phyloP scores from a whole-genome alignment of 2,888 invertebrate genomes.

The Dendrolimus pini region DNA sequence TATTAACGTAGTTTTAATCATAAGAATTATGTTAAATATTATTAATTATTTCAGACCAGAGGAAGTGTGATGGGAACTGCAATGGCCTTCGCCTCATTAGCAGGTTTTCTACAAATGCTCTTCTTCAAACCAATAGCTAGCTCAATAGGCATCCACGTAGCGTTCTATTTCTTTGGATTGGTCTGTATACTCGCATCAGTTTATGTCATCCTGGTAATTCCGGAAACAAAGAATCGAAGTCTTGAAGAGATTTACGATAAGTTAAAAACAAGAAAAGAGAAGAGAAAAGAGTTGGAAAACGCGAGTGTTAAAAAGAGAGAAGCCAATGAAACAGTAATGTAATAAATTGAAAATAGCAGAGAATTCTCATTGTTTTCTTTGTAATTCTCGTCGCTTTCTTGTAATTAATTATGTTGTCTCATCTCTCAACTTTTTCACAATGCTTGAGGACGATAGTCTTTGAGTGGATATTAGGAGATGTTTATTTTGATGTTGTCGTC shows the following conservation, averaged over 20 bases:
- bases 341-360: not conserved
- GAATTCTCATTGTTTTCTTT: not conserved
- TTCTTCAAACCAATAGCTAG: conserved; percentile 53
- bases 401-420: not conserved
- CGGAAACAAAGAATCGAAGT: conserved; percentile 45
- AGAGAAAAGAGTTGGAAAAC: conserved; percentile 13
- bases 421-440: no score
- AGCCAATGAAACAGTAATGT: conserved; percentile 1
- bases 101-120: conserved; percentile 44
- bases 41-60: conserved; percentile 47
- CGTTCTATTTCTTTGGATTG: conserved; percentile 47
- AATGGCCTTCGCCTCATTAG: conserved; percentile 41
- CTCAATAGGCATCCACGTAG: conserved; percentile 37
- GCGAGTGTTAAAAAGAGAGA: conserved; percentile 6
- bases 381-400: not conserved
- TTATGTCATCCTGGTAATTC: conserved; percentile 39
- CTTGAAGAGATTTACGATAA: conserved; percentile 47
- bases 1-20: no score
- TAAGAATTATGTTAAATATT: no score
- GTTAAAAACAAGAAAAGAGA: conserved; percentile 47
- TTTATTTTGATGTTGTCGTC: not conserved
- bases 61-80: conserved; percentile 50
- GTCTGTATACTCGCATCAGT: conserved; percentile 37
- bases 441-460: not conserved
- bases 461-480: not conserved